A percentile compares a stretch with the other conserved stretches of the same genome.
Evolutionary conservation across 2,888 invertebrate genomes (phyloP).

Genomic region (Campaea margaritaria): DNA sequence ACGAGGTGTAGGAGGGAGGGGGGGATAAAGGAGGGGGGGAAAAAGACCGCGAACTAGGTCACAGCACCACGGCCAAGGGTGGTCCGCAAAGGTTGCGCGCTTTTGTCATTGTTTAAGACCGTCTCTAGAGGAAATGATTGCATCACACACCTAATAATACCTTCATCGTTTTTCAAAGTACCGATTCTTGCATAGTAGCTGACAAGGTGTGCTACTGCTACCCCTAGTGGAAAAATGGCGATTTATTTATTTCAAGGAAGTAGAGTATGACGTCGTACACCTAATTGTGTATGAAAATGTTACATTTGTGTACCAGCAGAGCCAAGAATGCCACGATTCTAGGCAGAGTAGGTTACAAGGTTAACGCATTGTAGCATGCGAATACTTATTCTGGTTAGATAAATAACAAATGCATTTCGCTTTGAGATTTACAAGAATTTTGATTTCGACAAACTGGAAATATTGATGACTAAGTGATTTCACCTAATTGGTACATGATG

Average conservation of each 20-base stretch:
- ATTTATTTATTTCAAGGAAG: too few relatives aligned
- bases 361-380: conserved; percentile 21
- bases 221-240: too few relatives aligned
- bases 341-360: conserved; percentile 21
- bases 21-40: conserved; percentile 42
- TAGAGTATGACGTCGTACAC: too few relatives aligned
- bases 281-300: conserved; percentile 2
- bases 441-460: background rate
- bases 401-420: background rate
- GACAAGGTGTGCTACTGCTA: too few relatives aligned
- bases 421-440: conserved; percentile 1
- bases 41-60: conserved; percentile 71
- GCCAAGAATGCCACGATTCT: conserved; percentile 18
- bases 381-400: conserved; percentile 23
- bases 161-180: too few relatives aligned
- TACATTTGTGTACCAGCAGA: conserved; percentile 3
- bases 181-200: too few relatives aligned
- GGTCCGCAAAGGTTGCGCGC: conserved; percentile 76
- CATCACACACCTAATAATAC: conserved; percentile 13
- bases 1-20: conserved; percentile 51
- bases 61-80: conserved; percentile 83
- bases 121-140: conserved; percentile 29
- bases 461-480: background rate
- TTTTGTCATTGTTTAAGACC: conserved; percentile 63
- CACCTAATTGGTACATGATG: conserved; percentile 1